phyloP scores from a whole-genome alignment of 2,113 vertebrate species.

The Calonectris borealis region DNA sequence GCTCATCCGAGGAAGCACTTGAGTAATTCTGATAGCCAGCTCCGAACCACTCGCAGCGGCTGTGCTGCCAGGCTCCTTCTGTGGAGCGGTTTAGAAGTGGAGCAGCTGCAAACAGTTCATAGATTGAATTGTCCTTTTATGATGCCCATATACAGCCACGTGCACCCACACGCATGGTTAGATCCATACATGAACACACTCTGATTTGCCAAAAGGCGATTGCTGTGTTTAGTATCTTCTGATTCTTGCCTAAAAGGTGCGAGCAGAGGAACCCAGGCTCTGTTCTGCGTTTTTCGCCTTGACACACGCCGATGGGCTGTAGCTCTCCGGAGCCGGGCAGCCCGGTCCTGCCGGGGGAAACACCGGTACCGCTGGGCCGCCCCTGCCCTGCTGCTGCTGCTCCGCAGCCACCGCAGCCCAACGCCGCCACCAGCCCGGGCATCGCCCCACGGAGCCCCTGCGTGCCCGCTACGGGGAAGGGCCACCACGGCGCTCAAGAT shows the following conservation, averaged over 20 bases:
- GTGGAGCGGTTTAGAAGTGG: fast-evolving
- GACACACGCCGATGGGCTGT: fast-evolving
- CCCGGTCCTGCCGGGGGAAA: not conserved
- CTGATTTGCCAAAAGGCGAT: fast-evolving
- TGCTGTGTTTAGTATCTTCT: fast-evolving
- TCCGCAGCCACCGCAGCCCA: not conserved
- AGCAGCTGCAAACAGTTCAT: not conserved
- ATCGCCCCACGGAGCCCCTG: not conserved
- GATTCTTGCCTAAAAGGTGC: fast-evolving
- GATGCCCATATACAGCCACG: not conserved
- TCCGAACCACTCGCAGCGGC: fast-evolving
- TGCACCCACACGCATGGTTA: fast-evolving
- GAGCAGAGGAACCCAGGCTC: not conserved
- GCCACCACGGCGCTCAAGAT: fast-evolving
- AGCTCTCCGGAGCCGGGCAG: not conserved
- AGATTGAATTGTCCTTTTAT: fast-evolving
- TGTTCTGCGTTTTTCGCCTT: fast-evolving
- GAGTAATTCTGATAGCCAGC: not conserved
- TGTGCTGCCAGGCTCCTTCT: not conserved
- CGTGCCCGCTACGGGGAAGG: not conserved
- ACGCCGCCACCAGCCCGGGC: not conserved
- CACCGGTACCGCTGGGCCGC: not conserved
- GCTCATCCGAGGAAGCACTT: not conserved
- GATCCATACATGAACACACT: fast-evolving
- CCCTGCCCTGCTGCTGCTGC: not conserved